Conservation (phyloP, 1,140 invertebrate genomes). For the Tribolium castaneum region DNA sequence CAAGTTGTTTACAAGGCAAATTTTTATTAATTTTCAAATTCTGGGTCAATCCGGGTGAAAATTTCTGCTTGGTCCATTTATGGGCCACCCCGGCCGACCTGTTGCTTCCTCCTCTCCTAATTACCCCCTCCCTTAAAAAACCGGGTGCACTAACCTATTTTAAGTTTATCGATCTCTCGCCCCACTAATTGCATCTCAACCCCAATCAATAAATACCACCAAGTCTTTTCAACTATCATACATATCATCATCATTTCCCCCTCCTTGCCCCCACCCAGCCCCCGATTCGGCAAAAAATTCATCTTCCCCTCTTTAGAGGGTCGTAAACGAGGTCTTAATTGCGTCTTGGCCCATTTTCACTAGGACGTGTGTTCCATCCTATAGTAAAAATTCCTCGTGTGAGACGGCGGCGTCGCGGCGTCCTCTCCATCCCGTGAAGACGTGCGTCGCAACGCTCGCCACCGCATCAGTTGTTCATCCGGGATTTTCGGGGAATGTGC, state of each 20-base stretch:
- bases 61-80: not conserved
- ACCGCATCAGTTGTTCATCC: slow-evolving; percentile 45
- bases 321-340: not conserved
- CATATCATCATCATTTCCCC: not conserved
- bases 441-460: not conserved
- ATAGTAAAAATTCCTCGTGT: too few species aligned
- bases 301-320: not conserved
- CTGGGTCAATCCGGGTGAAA: too few species aligned
- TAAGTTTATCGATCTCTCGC: not conserved
- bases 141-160: not conserved
- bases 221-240: not conserved
- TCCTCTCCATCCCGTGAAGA: not conserved
- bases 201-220: not conserved
- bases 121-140: not conserved
- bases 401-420: not conserved
- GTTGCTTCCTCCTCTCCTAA: not conserved
- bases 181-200: not conserved
- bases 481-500: slow-evolving; percentile 48
- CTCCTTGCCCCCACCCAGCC: too few species aligned
- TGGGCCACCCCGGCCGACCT: not conserved
- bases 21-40: too few species aligned
- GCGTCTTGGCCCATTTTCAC: not conserved
- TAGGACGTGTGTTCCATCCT: too few species aligned
- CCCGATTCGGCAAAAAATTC: too few species aligned
- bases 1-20: too few species aligned